A percentile compares a stretch with the other conserved stretches of the same genome.
Evolutionary conservation across 2,888 invertebrate species (phyloP).

Genomic region (Himalopsyche kuldschensis): DNA sequence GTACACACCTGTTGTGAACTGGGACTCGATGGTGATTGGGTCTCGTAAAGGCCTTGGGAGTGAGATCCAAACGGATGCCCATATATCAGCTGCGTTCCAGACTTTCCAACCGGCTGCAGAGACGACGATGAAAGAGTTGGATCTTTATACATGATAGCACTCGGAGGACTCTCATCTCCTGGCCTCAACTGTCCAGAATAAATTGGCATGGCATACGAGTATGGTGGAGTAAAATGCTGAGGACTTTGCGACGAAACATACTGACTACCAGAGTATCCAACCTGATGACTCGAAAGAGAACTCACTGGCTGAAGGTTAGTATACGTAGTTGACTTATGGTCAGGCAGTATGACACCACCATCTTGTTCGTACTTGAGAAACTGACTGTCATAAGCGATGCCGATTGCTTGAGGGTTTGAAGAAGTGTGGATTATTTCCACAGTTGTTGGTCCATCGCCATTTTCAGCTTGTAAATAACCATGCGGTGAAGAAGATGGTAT

Average conservation of each 20-base stretch:
- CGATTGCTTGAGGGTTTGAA: constrained; percentile 49
- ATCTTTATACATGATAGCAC: constrained; percentile 65
- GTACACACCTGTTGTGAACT: constrained; percentile 58
- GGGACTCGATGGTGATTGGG: constrained; percentile 60
- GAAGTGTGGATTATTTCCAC: constrained; percentile 50
- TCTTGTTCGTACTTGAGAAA: constrained; percentile 55
- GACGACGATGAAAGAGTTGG: constrained; percentile 68
- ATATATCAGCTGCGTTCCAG: constrained; percentile 57
- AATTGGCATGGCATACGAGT: constrained; percentile 48
- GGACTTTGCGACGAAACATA: constrained; percentile 46
- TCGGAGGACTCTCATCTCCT: constrained; percentile 59
- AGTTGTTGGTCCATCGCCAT: constrained; percentile 44
- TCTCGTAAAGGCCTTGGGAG: constrained; percentile 55
- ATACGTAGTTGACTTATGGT: constrained; percentile 53
- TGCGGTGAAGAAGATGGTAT: constrained; percentile 46
- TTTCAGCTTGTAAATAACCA: constrained; percentile 45
- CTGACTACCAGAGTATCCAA: constrained; percentile 29
- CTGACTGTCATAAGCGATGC: constrained; percentile 48
- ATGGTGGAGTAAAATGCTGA: constrained; percentile 42
- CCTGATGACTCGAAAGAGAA: constrained; percentile 50
- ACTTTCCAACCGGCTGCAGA: constrained; percentile 52
- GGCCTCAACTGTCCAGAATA: constrained; percentile 49
- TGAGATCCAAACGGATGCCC: constrained; percentile 51
- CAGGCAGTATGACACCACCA: constrained; percentile 46
- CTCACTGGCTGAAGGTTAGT: constrained; percentile 68